phyloP scores from a whole-genome alignment of 2,797 vertebrate genomes.

The Gambusia yucatana region DNA sequence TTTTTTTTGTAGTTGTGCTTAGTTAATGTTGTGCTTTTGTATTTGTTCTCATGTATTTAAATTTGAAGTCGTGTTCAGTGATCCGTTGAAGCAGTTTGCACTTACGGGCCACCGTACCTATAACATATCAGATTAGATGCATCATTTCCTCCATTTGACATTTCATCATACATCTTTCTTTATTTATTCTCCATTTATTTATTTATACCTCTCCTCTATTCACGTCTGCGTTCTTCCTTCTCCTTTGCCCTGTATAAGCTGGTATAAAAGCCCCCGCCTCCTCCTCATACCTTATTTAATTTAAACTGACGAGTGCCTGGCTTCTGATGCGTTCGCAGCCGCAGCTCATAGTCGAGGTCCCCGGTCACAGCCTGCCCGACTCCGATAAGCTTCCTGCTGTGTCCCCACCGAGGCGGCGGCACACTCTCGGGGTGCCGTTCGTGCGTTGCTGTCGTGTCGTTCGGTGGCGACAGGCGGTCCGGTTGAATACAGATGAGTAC shows the following conservation, averaged over 20 bases:
- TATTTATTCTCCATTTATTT: conserved; percentile 56
- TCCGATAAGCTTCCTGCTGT: conserved; percentile 41
- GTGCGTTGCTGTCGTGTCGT: conserved; percentile 21
- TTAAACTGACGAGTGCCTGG: conserved; percentile 41
- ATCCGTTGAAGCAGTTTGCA: too few relatives aligned
- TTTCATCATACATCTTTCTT: conserved; percentile 53
- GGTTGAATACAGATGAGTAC: conserved; percentile 41
- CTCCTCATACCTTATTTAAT: conserved; percentile 42
- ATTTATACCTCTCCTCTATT: conserved; percentile 9
- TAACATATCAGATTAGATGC: conserved; percentile 59
- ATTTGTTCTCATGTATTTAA: too few relatives aligned
- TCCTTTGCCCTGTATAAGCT: conserved; percentile 14
- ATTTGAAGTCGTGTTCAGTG: too few relatives aligned
- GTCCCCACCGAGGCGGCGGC: conserved; percentile 23
- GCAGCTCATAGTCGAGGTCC: conserved; percentile 35
- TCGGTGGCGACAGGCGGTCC: conserved; percentile 19
- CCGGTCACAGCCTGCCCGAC: conserved; percentile 33
- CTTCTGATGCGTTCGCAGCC: conserved; percentile 49
- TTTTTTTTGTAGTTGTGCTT: too few relatives aligned
- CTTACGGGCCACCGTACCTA: background rate
- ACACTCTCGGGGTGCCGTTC: conserved; percentile 31
- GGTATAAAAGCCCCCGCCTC: conserved; percentile 19
- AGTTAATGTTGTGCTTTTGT: too few relatives aligned
- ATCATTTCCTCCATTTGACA: conserved; percentile 58
- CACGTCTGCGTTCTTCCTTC: conserved; percentile 6